phyloP scores from a whole-genome alignment of 1,140 invertebrate species.

The Drosophila kikkawai region DNA sequence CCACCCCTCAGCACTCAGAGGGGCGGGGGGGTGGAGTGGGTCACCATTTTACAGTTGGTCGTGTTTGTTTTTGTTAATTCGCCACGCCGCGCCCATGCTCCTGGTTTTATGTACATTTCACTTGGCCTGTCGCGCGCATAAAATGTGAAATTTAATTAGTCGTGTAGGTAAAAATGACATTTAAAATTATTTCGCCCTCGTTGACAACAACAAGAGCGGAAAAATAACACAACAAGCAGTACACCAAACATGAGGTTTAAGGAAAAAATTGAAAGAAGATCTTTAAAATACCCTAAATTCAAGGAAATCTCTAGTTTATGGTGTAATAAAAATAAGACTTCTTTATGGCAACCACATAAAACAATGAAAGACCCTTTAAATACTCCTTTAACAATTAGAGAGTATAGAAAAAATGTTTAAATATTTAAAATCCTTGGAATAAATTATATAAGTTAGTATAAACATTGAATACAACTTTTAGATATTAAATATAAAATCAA shows the following conservation, averaged over 20 bases:
- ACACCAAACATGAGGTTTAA: not conserved
- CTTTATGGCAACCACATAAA: not conserved
- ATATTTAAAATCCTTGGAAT: no score
- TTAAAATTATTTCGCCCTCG: slow-evolving; percentile 62
- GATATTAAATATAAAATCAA: not conserved
- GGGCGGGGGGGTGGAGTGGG: not conserved
- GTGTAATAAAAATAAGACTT: not conserved
- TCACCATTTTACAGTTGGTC: slow-evolving; percentile 66
- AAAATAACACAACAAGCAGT: not conserved
- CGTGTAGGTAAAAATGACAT: slow-evolving; percentile 78
- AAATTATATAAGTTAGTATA: no score
- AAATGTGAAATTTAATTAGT: slow-evolving; percentile 81
- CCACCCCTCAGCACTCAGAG: not conserved
- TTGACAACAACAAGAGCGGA: slow-evolving; percentile 19
- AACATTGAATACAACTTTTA: no score
- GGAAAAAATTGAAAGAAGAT: not conserved
- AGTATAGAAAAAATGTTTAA: not conserved
- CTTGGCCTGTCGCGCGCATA: slow-evolving; percentile 63
- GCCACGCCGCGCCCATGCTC: slow-evolving; percentile 22
- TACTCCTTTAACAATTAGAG: not conserved
- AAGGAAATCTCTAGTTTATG: not conserved
- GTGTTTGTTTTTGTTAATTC: slow-evolving; percentile 81
- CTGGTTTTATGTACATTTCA: slow-evolving; percentile 75
- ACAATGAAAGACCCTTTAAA: no score
- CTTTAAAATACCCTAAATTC: not conserved